Conservation (phyloP, 1,140 invertebrate genomes). For the Anagrus nilaparvatae region DNA sequence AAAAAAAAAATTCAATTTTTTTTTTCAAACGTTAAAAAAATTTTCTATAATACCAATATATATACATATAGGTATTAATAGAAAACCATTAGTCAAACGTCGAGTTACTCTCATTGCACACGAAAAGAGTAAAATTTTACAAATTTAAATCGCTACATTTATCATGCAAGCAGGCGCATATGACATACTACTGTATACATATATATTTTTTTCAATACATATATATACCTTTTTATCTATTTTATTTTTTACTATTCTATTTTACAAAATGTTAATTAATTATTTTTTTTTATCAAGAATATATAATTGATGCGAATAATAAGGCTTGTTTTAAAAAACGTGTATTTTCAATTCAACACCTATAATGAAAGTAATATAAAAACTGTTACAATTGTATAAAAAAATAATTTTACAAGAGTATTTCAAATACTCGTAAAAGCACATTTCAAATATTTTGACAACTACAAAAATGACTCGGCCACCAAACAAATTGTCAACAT, state of each 20-base stretch:
- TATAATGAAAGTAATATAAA: slow-evolving; percentile 1
- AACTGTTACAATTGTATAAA: slow-evolving; percentile 1
- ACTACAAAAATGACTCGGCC: slow-evolving; percentile 11
- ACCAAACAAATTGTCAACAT: slow-evolving; percentile 12
- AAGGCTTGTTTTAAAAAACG: neutral
- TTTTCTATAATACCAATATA: no score
- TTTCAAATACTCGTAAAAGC: slow-evolving; percentile 17
- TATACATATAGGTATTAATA: no score
- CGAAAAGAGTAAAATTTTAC: slow-evolving; percentile 44
- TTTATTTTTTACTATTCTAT: neutral
- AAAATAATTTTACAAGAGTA: slow-evolving; percentile 9
- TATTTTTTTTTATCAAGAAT: neutral
- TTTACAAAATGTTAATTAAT: neutral
- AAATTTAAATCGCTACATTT: slow-evolving; percentile 46
- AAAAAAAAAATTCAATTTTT: no score
- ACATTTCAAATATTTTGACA: slow-evolving; percentile 16
- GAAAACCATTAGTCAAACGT: slow-evolving; percentile 43
- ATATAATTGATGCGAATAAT: neutral
- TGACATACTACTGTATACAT: slow-evolving; percentile 26
- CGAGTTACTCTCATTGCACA: slow-evolving; percentile 33
- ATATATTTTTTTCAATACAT: slow-evolving; percentile 8
- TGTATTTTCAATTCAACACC: neutral
- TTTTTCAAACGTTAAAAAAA: no score
- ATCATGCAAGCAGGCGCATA: slow-evolving; percentile 45
- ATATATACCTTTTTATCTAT: neutral